Conservation (phyloP, 2,797 vertebrate genomes). For the Lindbergichthys nudifrons region DNA sequence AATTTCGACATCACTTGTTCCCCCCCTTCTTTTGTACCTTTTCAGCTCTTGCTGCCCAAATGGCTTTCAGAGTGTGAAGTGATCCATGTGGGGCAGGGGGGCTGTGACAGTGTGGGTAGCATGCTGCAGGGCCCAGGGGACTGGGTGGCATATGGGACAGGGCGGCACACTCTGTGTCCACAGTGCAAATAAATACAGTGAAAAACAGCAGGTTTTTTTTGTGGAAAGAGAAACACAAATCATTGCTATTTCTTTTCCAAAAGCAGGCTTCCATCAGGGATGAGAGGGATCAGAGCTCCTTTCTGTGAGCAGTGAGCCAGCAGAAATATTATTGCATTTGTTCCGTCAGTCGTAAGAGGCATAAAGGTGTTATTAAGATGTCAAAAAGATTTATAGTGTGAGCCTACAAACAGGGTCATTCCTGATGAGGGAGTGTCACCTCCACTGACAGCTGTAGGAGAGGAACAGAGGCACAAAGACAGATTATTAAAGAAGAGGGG, state of each 20-base stretch:
- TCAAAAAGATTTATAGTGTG: slow-evolving; percentile 77
- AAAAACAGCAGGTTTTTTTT: slow-evolving; percentile 63
- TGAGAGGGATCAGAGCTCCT: slow-evolving; percentile 9
- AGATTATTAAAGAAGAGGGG: slow-evolving; percentile 21
- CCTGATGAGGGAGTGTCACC: slow-evolving; percentile 79
- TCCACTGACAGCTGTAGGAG: slow-evolving; percentile 52
- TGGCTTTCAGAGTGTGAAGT: slow-evolving; percentile 38
- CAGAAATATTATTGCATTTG: slow-evolving; percentile 51
- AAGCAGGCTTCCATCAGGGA: not conserved
- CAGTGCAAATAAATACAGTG: slow-evolving; percentile 70
- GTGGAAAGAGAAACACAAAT: slow-evolving; percentile 81
- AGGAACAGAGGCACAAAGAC: slow-evolving; percentile 30
- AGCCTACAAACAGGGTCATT: slow-evolving; percentile 70
- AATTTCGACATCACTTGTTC: too few relatives aligned
- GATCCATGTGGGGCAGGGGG: slow-evolving; percentile 24
- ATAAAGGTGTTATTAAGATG: slow-evolving; percentile 79
- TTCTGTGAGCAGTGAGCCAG: slow-evolving; percentile 23
- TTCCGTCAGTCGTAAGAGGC: slow-evolving; percentile 47
- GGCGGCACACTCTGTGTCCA: slow-evolving; percentile 46
- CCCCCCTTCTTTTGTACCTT: not conserved
- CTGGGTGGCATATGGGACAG: slow-evolving; percentile 71
- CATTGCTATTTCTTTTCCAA: slow-evolving; percentile 13
- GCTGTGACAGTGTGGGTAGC: slow-evolving; percentile 41
- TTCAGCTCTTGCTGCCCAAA: slow-evolving; percentile 21
- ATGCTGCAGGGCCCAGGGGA: slow-evolving; percentile 52